Base-by-base conservation (phyloP, 2,888 invertebrate species). In the Meta bourneti region DNA sequence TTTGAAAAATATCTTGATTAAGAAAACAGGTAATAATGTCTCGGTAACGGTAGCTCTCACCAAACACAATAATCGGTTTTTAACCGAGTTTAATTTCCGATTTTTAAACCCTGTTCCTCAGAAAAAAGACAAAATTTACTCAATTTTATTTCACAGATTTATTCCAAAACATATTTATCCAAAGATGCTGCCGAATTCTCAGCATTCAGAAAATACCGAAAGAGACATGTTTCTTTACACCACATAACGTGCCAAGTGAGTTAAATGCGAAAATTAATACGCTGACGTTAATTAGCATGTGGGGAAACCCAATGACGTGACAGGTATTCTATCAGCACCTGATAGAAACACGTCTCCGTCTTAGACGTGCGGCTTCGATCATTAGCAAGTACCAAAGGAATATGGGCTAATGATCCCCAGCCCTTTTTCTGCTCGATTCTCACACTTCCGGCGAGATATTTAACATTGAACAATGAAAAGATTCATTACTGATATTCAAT, bases 251-350 rank as follows among this genome's bases (percentile, higher is more conserved):
- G 79, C 79, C n/a, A 7, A 13, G 79, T 61, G 16, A 54, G 6
- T 61, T 79, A 79, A 79, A 79, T 34, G 61, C 34, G 61, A 0
- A 52, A 54, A 51, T 52, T 51, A 79, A 61, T 61, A 61, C 20
- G 34, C 79, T 16, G 61, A 61, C 16, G 54, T 6, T 79, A 79
- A 79, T 79, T 79, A 61, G 19, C 61, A 61, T 6, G 19, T 61
- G 20, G 79, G 61, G 61, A 61, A 79, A 79, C 11, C 79, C 79
- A 54, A 20, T 20, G 20, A 54, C 9, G 16, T 61, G 61, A 61
- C 61, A 79, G 79, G 61, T 34, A 61, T 19, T 79, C 16, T 54
- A 79, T 79, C 79, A 61, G 54, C 79, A 79, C 79, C 79, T 79
- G 9, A 7, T 61, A 51, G n/a, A 77, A n/a, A 77, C 51, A 77